phyloP scores from a whole-genome alignment of 2,888 invertebrate species.

The Tridacna gigas region DNA sequence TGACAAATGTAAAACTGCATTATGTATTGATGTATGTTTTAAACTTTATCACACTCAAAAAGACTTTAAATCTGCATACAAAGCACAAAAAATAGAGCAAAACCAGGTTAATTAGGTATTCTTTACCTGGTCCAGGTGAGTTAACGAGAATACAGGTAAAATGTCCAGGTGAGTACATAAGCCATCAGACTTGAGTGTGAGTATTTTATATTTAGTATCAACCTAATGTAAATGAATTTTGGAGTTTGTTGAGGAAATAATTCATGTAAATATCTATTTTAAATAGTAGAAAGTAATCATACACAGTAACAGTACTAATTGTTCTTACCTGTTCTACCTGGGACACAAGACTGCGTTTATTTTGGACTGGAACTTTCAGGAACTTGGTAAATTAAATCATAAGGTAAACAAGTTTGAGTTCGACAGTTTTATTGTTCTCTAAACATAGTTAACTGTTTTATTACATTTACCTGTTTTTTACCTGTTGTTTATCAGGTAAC shows the following conservation, averaged over 20 bases:
- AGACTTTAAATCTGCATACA: neutral
- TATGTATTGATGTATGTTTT: neutral
- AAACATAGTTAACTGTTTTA: constrained; percentile 8
- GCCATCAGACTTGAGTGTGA: neutral
- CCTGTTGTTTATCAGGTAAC: neutral
- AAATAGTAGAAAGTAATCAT: neutral
- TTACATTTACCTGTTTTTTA: neutral
- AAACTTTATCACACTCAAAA: constrained; percentile 1
- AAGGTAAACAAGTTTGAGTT: constrained; percentile 3
- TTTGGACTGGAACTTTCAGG: neutral
- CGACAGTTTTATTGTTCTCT: neutral
- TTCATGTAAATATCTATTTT: neutral
- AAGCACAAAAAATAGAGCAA: neutral
- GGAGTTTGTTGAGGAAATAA: neutral
- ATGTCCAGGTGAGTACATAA: constrained; percentile 1
- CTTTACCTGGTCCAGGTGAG: neutral
- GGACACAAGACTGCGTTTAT: neutral
- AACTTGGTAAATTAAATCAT: constrained; percentile 3
- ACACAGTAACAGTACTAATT: neutral
- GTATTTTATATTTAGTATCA: neutral
- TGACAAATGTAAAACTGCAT: neutral
- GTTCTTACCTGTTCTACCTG: neutral
- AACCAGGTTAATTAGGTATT: neutral
- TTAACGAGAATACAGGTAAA: neutral
- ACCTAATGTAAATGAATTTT: neutral